Evolutionary conservation across 2,113 vertebrate species (phyloP), one percentile per base, ranked within the genome.

Genomic region (Smithornis capensis): DNA sequence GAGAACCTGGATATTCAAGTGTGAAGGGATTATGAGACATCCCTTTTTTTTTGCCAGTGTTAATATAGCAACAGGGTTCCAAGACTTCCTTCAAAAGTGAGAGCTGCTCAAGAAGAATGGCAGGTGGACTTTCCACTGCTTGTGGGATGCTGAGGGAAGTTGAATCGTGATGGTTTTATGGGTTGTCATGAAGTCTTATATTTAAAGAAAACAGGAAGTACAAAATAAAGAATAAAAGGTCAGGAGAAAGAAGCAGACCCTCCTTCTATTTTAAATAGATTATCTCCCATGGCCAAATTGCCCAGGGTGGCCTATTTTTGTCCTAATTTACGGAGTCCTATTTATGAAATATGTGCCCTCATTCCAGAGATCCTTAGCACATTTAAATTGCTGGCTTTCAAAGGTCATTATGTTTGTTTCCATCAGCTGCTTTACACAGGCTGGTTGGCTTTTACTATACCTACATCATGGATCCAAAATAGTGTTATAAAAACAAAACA

Each of bases 181-280:
- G 17, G 12, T 87, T 89, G 29, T 25, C 25, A 5, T 38, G 33
- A 90, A 50, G 42, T 56, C 22, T 47, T 3, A 17, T 52, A 22
- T 63, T 67, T 42, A 89, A 93, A 62, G 40, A 74, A 84, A 81
- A 53, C 28, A 50, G 44, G 77, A 74, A 74, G 15, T 49, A 64
- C 19, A 45, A 71, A 87, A 62, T 42, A 53, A 89, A 42, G 69
- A 80, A 24, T 9, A 50, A 57, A 69, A 91, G 70, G 37, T 73
- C 82, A 65, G 37, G 70, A 40, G 78, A 77, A 50, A 94, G 49
- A 91, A 45, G 59, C 27, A 79, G 75, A 96, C 19, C 22, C 62
- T 85, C 10, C n/a, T 87, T 95, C 42, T 90, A 24, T 17, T 79
- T 93, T 82, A 89, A 77, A 60, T 87, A 73, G 88, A 70, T 92